phyloP scores from a whole-genome alignment of 1,140 invertebrate genomes.

The Drosophila repleta region DNA sequence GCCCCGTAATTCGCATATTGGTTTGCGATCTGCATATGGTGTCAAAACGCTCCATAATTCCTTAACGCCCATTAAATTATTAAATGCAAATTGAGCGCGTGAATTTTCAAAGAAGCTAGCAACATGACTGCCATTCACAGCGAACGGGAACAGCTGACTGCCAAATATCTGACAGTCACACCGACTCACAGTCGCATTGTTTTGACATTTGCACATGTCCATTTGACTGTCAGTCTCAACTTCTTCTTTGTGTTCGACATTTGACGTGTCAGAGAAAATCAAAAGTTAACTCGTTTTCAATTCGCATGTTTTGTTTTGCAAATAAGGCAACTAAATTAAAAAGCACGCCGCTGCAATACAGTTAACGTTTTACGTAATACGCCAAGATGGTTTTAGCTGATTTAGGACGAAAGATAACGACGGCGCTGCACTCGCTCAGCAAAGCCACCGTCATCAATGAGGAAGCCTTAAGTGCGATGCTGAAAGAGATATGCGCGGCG shows the following conservation, averaged over 20 bases:
- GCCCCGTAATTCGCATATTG: slow-evolving; percentile 89
- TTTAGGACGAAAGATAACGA: slow-evolving; percentile 99
- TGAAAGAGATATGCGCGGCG: slow-evolving; percentile 99
- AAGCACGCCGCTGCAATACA: slow-evolving; percentile 43
- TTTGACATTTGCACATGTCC: slow-evolving; percentile 42
- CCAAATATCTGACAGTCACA: background rate
- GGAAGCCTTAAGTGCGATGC: slow-evolving; percentile 99
- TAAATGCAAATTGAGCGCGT: slow-evolving; percentile 8
- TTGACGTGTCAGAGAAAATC: slow-evolving; percentile 72
- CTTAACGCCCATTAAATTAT: slow-evolving; percentile 89
- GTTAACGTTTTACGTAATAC: slow-evolving; percentile 38
- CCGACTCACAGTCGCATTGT: slow-evolving; percentile 11
- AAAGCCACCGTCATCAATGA: slow-evolving; percentile 99
- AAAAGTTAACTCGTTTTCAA: slow-evolving; percentile 46
- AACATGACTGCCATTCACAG: slow-evolving; percentile 1
- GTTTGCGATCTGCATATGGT: slow-evolving; percentile 89
- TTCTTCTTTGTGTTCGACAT: slow-evolving; percentile 50
- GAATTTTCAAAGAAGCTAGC: slow-evolving; percentile 14
- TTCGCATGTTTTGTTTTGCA: slow-evolving; percentile 48
- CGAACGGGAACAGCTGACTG: slow-evolving; percentile 15
- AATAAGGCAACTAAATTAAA: slow-evolving; percentile 49
- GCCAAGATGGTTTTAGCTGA: slow-evolving; percentile 99
- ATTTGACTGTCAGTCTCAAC: slow-evolving; percentile 43
- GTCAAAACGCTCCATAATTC: slow-evolving; percentile 90
- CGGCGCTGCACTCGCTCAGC: slow-evolving; percentile 97